Base-by-base conservation (phyloP, 2,113 vertebrate genomes). In the Leptobrachium ailaonicum region DNA sequence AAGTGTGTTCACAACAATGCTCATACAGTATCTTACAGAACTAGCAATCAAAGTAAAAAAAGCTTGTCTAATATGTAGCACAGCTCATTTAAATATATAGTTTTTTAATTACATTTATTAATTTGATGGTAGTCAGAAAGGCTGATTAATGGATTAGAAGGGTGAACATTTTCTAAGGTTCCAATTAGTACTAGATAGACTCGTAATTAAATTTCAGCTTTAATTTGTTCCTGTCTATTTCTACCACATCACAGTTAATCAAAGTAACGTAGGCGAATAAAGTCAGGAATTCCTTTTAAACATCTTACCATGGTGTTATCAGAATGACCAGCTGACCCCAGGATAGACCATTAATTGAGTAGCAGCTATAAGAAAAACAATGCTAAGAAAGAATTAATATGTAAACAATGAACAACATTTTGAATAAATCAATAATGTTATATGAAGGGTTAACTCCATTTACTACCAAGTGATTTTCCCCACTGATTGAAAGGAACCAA, bases 201-300 rank as follows among this genome's bases (percentile, higher is more conserved):
- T 81, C 75, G 79, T 81, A 81, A 81, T 81, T 81, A 81, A 74
- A 81, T 81, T 81, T 75, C 79, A 81, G 72, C 66, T 75, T 81
- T 81, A 81, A 81, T 81, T 81, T 81, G 79, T 75, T 81, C 66
- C 79, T 81, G 79, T 81, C 79, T 81, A 75, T 75, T 81, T 69
- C 71, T 81, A 54, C 50, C 53, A 69, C 53, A 81, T 81, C 79
- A 81, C 41, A 69, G 71, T 81, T 81, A 75, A 81, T 81, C 64
- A 81, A 60, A 68, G 63, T 75, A 81, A 81, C 75, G 54, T 81
- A 75, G 50, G 75, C 58, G 54, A 60, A n/a, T 32, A 74, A 80
- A 80, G 14, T 45, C 13, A 1, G 74, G 53, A 32, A 67, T 76
- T 77, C 32, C 42, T 8, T 69, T 69, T 58, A 44, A 75, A 75